Conservation (phyloP, 2,113 vertebrate species). For the Herpetotheres cachinnans region DNA sequence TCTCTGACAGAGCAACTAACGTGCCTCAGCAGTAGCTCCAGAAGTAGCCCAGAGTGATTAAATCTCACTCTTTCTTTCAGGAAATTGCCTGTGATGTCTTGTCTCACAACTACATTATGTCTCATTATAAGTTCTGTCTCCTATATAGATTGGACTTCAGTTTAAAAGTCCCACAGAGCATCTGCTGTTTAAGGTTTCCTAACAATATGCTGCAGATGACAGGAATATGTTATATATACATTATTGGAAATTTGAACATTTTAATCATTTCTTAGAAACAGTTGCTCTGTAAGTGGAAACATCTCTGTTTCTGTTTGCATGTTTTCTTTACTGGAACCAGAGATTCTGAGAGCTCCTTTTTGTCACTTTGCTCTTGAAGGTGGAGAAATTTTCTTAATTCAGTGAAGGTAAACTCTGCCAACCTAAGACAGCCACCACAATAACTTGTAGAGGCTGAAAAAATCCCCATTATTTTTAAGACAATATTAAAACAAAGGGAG, state of each 20-base stretch:
- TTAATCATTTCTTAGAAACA: not conserved
- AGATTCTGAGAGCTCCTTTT: not conserved
- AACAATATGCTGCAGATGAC: constrained; percentile 24
- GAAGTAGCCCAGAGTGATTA: constrained; percentile 58
- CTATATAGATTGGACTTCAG: constrained; percentile 8
- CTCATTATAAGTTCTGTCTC: constrained; percentile 63
- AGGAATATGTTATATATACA: constrained; percentile 34
- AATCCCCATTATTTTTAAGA: not conserved
- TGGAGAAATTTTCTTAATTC: not conserved
- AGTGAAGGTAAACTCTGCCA: not conserved
- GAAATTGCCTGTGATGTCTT: constrained; percentile 66
- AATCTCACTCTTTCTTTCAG: constrained; percentile 64
- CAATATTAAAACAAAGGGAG: not conserved
- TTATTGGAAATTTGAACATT: not conserved
- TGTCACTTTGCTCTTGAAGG: not conserved
- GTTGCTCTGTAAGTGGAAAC: not conserved
- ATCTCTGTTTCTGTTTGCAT: not conserved
- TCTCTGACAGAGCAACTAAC: not conserved
- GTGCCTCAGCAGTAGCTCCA: not conserved
- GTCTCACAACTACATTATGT: constrained; percentile 64
- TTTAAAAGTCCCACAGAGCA: not conserved
- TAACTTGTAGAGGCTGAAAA: not conserved
- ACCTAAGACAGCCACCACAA: not conserved
- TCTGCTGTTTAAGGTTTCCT: constrained; percentile 28
- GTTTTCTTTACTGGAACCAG: not conserved